A percentile compares a stretch with the other conserved stretches of the same genome.
Conservation (phyloP, 2,113 vertebrate species). For the Syrrhaptes paradoxus region DNA sequence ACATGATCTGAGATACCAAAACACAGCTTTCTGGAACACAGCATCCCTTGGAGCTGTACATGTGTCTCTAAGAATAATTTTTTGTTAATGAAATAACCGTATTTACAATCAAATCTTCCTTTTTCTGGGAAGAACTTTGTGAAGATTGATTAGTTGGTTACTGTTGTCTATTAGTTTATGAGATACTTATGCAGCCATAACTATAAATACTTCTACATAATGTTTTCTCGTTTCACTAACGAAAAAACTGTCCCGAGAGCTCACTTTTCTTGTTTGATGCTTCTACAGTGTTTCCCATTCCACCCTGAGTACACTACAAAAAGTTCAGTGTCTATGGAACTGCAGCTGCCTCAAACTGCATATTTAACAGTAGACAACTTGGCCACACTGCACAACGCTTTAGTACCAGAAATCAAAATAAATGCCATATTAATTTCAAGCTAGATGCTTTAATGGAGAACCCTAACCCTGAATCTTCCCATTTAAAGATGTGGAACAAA, state of each 20-base stretch:
- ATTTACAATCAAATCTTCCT: neutral
- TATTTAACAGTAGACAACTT: neutral
- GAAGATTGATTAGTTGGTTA: neutral
- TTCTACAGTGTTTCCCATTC: neutral
- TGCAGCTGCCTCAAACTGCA: neutral
- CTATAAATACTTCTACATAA: neutral
- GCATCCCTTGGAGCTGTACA: neutral
- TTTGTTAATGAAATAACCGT: neutral
- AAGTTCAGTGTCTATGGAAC: neutral
- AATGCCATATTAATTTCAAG: neutral
- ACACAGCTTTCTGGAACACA: neutral
- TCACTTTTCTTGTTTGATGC: neutral
- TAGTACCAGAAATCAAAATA: neutral
- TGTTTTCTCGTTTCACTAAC: neutral
- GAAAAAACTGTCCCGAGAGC: neutral
- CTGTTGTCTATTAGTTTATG: neutral
- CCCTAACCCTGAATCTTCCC: neutral
- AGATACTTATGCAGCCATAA: neutral
- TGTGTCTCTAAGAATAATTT: neutral
- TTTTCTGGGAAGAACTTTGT: slow-evolving; percentile 12
- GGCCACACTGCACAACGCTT: neutral
- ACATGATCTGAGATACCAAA: neutral
- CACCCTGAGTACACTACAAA: neutral
- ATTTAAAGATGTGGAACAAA: neutral
- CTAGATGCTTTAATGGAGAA: neutral